Conservation (phyloP, 2,113 vertebrate species). For the Caranx ignobilis region DNA sequence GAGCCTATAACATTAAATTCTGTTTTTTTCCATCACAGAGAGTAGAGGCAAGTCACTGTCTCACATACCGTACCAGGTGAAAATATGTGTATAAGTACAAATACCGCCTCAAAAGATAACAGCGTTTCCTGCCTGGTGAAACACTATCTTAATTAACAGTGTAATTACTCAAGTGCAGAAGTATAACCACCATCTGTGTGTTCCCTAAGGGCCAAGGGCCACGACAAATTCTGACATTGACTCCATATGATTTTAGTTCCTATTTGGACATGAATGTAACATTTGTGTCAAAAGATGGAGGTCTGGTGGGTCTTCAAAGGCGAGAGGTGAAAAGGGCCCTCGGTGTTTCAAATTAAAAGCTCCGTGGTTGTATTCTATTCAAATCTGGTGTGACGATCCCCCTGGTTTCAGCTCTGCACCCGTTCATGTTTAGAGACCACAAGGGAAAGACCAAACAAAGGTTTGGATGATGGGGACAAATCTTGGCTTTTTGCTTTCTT, state of each 20-base stretch:
- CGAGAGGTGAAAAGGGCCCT: slow-evolving; percentile 11
- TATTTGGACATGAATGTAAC: slow-evolving; percentile 31
- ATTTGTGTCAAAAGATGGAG: slow-evolving; percentile 11
- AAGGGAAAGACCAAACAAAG: slow-evolving; percentile 50
- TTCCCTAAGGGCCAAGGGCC: slow-evolving; percentile 1
- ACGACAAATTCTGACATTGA: slow-evolving; percentile 5
- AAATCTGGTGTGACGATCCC: slow-evolving; percentile 45
- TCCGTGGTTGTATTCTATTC: slow-evolving; percentile 32
- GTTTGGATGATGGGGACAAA: slow-evolving; percentile 64
- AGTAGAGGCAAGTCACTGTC: slow-evolving; percentile 10
- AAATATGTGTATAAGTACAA: slow-evolving; percentile 9
- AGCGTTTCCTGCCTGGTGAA: not conserved
- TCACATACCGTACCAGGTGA: slow-evolving; percentile 4
- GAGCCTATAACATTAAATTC: not conserved
- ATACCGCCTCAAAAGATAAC: slow-evolving; percentile 13
- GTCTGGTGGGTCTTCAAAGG: slow-evolving; percentile 1
- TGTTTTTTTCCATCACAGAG: not conserved
- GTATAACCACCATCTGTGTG: slow-evolving; percentile 35
- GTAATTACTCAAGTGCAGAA: slow-evolving; percentile 19
- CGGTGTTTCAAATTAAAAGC: slow-evolving; percentile 22
- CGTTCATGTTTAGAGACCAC: slow-evolving; percentile 44
- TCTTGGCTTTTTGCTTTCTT: slow-evolving; percentile 68
- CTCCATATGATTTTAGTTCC: slow-evolving; percentile 24
- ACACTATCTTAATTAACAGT: slow-evolving; percentile 14
- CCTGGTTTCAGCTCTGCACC: slow-evolving; percentile 56